A percentile compares a stretch with the other conserved stretches of the same genome.
Conservation (phyloP, 2,888 invertebrate genomes). For the Spodoptera exigua region DNA sequence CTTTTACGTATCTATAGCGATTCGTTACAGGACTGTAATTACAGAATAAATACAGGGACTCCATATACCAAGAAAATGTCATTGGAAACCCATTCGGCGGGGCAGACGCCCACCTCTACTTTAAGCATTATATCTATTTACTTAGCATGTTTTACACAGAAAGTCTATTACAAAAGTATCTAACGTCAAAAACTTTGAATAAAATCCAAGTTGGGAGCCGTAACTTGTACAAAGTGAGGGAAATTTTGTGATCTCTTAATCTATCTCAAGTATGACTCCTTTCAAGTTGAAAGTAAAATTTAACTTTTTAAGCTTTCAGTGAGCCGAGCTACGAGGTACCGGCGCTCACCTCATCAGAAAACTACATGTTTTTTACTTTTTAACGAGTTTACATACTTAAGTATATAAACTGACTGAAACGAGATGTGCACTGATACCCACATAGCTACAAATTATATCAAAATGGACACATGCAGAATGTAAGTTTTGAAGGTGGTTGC, state of each 20-base stretch:
- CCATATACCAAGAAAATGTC: not conserved
- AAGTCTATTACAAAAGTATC: slow-evolving; percentile 23
- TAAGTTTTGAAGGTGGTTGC: too few species aligned
- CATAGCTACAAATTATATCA: too few species aligned
- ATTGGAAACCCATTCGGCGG: not conserved
- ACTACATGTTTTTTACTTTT: slow-evolving; percentile 10
- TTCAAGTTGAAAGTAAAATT: slow-evolving; percentile 31
- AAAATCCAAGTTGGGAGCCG: slow-evolving; percentile 27
- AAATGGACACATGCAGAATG: too few species aligned
- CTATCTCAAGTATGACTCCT: slow-evolving; percentile 36
- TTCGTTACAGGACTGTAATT: not conserved
- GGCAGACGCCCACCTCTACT: not conserved
- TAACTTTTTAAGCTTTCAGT: slow-evolving; percentile 26
- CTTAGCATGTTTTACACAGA: slow-evolving; percentile 10
- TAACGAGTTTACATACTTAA: slow-evolving; percentile 14
- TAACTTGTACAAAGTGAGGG: slow-evolving; percentile 32
- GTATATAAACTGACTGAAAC: not conserved
- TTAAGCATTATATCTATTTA: slow-evolving; percentile 8
- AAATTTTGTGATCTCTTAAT: slow-evolving; percentile 32
- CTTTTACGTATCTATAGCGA: not conserved
- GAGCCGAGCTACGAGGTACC: slow-evolving; percentile 21
- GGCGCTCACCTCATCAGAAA: slow-evolving; percentile 22
- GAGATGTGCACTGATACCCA: too few species aligned
- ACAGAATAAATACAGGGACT: slow-evolving; percentile 1
- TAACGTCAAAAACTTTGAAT: slow-evolving; percentile 22